Percentiles rank a stretch among this genome's conserved stretches.
These are phyloP conservation scores for Parasteatoda tepidariorum DNA, from an alignment of 1,140 invertebrate species.

Conservation along the genomic window DNA sequence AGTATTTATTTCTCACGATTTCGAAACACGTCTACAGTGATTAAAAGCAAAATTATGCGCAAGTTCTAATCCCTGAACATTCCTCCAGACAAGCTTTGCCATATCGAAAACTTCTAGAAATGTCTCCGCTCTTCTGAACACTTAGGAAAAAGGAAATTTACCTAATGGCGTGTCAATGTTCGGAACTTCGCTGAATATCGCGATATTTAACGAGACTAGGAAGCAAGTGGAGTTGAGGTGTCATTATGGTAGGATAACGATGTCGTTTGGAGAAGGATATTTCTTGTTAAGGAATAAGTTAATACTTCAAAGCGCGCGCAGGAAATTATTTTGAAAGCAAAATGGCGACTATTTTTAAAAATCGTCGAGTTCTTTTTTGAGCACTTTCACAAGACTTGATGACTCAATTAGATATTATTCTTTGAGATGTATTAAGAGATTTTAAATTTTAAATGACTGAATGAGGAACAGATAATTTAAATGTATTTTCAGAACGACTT, in stretches of 20 bases:
- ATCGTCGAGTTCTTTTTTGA: background rate
- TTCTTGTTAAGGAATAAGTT: slow-evolving; percentile 48
- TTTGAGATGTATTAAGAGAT: background rate
- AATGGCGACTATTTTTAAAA: slow-evolving; percentile 30
- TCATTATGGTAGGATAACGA: slow-evolving; percentile 56
- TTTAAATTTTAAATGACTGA: background rate
- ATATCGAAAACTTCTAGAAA: slow-evolving; percentile 1
- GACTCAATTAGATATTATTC: background rate
- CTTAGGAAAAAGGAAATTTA: slow-evolving; percentile 57
- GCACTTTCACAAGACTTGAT: background rate
- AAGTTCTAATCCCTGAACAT: slow-evolving; percentile 24
- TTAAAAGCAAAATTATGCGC: slow-evolving; percentile 53
- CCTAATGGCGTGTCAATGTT: slow-evolving; percentile 54
- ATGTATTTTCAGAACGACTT: too few species aligned
- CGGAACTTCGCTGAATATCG: slow-evolving; percentile 44
- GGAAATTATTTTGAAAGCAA: slow-evolving; percentile 56
- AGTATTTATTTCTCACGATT: background rate
- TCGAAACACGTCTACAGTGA: slow-evolving; percentile 9
- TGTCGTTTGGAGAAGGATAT: slow-evolving; percentile 44
- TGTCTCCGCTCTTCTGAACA: slow-evolving; percentile 7
- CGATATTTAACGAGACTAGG: slow-evolving; percentile 59
- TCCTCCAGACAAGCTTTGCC: background rate
- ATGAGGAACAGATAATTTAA: background rate
- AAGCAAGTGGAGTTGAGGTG: slow-evolving; percentile 54
- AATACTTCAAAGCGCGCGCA: slow-evolving; percentile 6